Evolutionary conservation across 2,888 invertebrate species (phyloP), one percentile per base, ranked within the genome.

Genomic region (Netelia inedita): DNA sequence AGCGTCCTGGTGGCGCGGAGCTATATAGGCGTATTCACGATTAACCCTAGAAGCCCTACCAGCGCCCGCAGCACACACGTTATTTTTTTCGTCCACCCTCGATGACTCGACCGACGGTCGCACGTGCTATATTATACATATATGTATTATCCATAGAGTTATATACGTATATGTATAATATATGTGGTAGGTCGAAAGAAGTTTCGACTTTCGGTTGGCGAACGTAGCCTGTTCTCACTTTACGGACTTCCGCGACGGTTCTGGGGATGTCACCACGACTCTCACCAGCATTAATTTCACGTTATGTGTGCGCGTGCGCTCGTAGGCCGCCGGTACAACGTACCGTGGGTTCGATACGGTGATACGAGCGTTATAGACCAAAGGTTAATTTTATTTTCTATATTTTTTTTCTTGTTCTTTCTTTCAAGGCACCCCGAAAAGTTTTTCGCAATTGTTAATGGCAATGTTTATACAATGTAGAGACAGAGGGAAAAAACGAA

Each of bases 41-140:
- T 86, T 85, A 85, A 85, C 83, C 84, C 84, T 83, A 61, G 86
- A 87, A 87, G 82, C 87, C 87, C 41, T 83, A 87, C 55, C 41
- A 66, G 79, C 69, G 66, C 63, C 71, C 80, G 81, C 83, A 76
- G 79, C 83, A 82, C 81, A 79, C 79, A 66, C 55, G 53, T 53
- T 11, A 57, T 63, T 69, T 78, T 85, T 79, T 79, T 82, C 85
- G 82, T 85, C 85, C 73, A 82, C 76, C 72, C 86, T 81, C 79
- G 74, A 85, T 85, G 82, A 85, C 82, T 82, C 82, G 75, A 57
- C 35, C 74, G 73, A 69, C 53, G 43, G 14, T 53, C 28, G 74
- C 83, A 69, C 69, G 69, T 79, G 69, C 46, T 69, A 28, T 66
- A 35, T 19, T 59, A 28, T 41, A 43, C n/a, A 23, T 46, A 72